Percentiles rank a stretch among this genome's conserved stretches.
These are phyloP conservation scores for Odontothrips loti DNA, from an alignment of 2,888 invertebrate species.

Conservation along the genomic window DNA sequence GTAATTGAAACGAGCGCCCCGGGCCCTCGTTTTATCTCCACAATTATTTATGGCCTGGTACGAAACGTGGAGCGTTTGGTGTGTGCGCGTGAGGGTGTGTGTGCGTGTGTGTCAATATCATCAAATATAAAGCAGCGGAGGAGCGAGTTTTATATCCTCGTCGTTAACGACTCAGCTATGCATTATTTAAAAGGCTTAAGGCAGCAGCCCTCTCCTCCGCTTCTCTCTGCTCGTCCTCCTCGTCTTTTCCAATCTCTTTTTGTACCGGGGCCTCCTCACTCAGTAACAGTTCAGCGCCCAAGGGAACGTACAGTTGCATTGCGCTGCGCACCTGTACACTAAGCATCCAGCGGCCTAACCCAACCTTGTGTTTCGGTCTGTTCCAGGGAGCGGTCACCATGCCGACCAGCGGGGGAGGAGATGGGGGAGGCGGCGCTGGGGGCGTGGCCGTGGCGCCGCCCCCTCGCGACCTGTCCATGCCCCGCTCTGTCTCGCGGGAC, in stretches of 20 bases:
- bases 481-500: conserved; percentile 9
- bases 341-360: no score
- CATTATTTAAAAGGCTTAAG: conserved; percentile 17
- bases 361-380: neutral
- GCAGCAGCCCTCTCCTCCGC: conserved; percentile 44
- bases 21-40: neutral
- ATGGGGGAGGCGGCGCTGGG: neutral
- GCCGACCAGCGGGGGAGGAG: conserved; percentile 22
- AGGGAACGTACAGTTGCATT: no score
- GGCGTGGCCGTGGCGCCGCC: conserved; percentile 10
- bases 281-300: no score
- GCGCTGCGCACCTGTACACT: no score
- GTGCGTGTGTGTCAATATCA: conserved; percentile 36
- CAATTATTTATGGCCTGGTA: conserved; percentile 7
- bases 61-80: conserved; percentile 32
- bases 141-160: conserved; percentile 10
- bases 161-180: conserved; percentile 13
- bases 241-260: no score
- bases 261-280: no score
- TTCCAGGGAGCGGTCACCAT: neutral
- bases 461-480: conserved; percentile 16
- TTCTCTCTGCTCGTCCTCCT: conserved; percentile 38
- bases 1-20: conserved; percentile 20
- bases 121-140: conserved; percentile 25
- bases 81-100: no score